Evolutionary conservation across 2,888 invertebrate genomes (phyloP).

Genomic region (Keiferia lycopersicella): DNA sequence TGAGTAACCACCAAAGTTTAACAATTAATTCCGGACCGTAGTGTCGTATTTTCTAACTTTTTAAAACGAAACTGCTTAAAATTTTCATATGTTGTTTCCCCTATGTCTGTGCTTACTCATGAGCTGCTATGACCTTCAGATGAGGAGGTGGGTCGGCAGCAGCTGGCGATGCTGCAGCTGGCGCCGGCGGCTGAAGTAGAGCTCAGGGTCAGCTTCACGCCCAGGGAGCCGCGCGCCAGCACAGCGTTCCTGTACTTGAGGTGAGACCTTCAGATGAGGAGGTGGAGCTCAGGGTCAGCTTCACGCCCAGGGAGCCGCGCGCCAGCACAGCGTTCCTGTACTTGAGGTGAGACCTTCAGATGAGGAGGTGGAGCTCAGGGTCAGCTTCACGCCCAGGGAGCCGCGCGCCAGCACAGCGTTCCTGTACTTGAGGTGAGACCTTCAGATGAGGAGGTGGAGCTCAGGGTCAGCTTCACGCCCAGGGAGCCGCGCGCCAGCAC

Average conservation of each 20-base stretch:
- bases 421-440: conserved; percentile 78
- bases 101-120: too few relatives aligned
- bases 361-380: conserved; percentile 67
- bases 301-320: conserved; percentile 65
- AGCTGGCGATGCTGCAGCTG: conserved; percentile 63
- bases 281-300: conserved; percentile 70
- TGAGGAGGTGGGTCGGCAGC: conserved; percentile 21
- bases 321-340: conserved; percentile 76
- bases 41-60: too few relatives aligned
- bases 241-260: conserved; percentile 77
- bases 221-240: conserved; percentile 61
- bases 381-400: conserved; percentile 72
- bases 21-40: too few relatives aligned
- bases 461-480: conserved; percentile 75
- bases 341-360: too few relatives aligned
- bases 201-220: conserved; percentile 72
- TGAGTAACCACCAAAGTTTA: too few relatives aligned
- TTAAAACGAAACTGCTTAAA: too few relatives aligned
- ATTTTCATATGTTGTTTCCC: too few relatives aligned
- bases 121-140: too few relatives aligned
- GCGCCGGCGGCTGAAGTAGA: conserved; percentile 79
- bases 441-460: conserved; percentile 69
- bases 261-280: too few relatives aligned
- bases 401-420: conserved; percentile 70
- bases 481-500: conserved; percentile 62